Conservation (phyloP, 1,140 invertebrate species). For the Diploscapter pachys region DNA sequence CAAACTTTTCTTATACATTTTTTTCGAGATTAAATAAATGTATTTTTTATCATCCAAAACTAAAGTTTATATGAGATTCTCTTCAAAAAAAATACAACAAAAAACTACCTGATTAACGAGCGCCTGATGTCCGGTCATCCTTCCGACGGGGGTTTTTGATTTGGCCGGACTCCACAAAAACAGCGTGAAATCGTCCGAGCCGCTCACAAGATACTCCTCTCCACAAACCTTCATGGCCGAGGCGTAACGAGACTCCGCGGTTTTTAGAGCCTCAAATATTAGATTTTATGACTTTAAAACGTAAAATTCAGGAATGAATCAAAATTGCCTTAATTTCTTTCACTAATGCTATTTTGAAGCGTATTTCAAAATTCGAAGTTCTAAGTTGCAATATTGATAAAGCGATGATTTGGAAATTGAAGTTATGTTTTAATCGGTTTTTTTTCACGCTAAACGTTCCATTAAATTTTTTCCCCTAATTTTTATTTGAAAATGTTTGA, state of each 20-base stretch:
- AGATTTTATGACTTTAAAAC: constrained; percentile 16
- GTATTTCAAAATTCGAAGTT: too few species aligned
- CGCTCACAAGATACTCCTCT: constrained; percentile 58
- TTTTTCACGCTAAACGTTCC: too few species aligned
- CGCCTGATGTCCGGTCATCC: constrained; percentile 96
- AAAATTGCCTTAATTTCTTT: too few species aligned
- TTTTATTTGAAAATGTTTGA: too few species aligned
- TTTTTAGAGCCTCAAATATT: constrained; percentile 62
- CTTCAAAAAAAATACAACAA: not conserved
- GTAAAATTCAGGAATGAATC: not conserved
- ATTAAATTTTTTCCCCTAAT: too few species aligned
- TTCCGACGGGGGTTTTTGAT: constrained; percentile 76
- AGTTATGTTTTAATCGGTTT: too few species aligned
- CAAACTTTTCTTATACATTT: constrained; percentile 47
- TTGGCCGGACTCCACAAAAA: constrained; percentile 91
- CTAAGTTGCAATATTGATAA: too few species aligned
- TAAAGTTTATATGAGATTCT: not conserved
- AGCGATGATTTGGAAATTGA: too few species aligned
- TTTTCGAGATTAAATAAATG: not conserved
- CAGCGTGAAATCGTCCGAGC: constrained; percentile 95
- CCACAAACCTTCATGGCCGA: constrained; percentile 30
- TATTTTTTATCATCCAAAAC: not conserved
- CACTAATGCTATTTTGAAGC: too few species aligned
- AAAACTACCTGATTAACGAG: constrained; percentile 61
- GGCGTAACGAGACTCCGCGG: constrained; percentile 66